Conservation (phyloP, 2,113 vertebrate species). For the Meles meles region DNA sequence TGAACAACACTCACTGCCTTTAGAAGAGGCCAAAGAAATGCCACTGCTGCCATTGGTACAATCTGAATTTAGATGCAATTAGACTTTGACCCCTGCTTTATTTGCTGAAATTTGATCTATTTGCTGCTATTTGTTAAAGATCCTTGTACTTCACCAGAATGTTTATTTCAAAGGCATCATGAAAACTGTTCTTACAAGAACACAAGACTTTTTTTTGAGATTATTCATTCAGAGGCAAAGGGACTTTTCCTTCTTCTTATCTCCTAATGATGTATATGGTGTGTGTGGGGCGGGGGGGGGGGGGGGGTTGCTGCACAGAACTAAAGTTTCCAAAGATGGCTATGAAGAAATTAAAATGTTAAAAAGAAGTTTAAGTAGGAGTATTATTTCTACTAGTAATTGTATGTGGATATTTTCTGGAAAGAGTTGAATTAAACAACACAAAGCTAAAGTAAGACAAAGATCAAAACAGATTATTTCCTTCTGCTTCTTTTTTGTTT, state of each 20-base stretch:
- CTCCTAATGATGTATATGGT: neutral
- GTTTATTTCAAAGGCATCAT: conserved; percentile 31
- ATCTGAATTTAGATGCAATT: conserved; percentile 1
- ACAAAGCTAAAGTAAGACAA: neutral
- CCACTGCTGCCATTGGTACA: neutral
- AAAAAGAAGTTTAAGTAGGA: neutral
- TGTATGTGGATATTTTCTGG: neutral
- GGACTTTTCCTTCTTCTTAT: neutral
- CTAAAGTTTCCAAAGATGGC: neutral
- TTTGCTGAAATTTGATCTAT: neutral
- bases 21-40: neutral
- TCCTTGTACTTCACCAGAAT: neutral
- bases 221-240: conserved; percentile 4
- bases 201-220: neutral
- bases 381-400: neutral
- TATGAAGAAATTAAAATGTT: neutral
- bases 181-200: neutral
- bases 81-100: neutral
- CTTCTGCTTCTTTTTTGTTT: neutral
- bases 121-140: neutral
- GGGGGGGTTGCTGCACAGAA: neutral
- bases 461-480: neutral
- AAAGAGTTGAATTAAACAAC: neutral
- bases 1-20: neutral
- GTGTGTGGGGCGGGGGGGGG: accelerated